Evolutionary conservation across 2,888 invertebrate genomes (phyloP), one percentile per base, ranked within the genome.

Genomic region (Resseliella maxima): DNA sequence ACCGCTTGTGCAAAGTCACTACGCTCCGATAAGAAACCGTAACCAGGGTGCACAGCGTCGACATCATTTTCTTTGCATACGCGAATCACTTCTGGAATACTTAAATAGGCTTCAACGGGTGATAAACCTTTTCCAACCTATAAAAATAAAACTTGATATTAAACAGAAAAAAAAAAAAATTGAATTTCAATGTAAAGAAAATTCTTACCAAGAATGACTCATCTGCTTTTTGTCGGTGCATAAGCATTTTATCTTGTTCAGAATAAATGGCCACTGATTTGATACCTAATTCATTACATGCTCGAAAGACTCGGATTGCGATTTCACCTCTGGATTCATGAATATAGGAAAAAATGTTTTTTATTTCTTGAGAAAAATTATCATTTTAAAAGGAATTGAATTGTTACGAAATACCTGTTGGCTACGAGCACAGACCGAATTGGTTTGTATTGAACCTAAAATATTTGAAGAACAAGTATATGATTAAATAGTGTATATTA

Each of bases 151-250:
- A 85, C n/a, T n/a, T n/a, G n/a, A n/a, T n/a, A 85, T 18, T 35
- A 8, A 41, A 18, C n/a, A 18, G 12, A 18, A 50, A 50, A 50
- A 2, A 50, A 50, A 50, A 15, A 15, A 12, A 41, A 41, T 41
- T 41, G 41, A 35, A 38, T 2, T 81, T 10, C 21, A 36, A 81
- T 41, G 12, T 8, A n/a, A n/a, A n/a, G n/a, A n/a, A 54, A 36
- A 35, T 31, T 46, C 86, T 24, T 64, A 87, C 91, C 87, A 99
- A 90, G 90, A 99, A 99, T 6, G 99, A 96, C 90, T 99, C 99
- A 91, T 99, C 99, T 21, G 99, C 99, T 91, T 99, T 98, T 91
- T 98, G 96, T 89, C 98, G 93, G 93, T 98, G 98, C 95, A 98
- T 98, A 90, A 98, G 98, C 93, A 97, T 95, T 90, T 96, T 96